Base-by-base conservation (phyloP, 1,140 invertebrate species). In the Hylaeus anthracinus region DNA sequence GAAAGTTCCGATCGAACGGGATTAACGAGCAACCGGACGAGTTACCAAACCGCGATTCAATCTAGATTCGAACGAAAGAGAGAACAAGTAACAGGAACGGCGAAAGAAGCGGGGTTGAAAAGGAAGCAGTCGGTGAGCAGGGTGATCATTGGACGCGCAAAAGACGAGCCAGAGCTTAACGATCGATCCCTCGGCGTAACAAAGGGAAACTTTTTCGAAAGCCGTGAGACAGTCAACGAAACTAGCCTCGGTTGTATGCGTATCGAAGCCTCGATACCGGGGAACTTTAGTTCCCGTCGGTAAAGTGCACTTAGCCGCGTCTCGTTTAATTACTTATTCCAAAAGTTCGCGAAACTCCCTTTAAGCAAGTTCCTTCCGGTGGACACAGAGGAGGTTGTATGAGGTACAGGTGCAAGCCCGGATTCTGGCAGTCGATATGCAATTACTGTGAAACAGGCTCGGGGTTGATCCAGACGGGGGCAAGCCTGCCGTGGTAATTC, bases 251-350 rank as follows among this genome's bases (percentile, higher is more conserved):
- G 56, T 53, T 43, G 41, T 37, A 60, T 71, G 61, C 58, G 76
- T 82, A 81, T 82, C 83, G 82, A 55, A 64, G 2, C 61, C 41
- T 37, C 67, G 82, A 76, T 74, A 72, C 77, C 45, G 45, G 39
- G 70, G 39, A 64, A 85, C 66, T 81, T 85, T 53, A 67, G 81
- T 70, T 72, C 2, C 73, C 86, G 63, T 37, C 37, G 65, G 55
- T 61, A 58, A 83, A 87, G 77, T 88, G 67, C 83, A 76, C 84
- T 89, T 69, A 82, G 55, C 69, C 69, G 41, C 64, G 77, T 77
- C 72, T 75, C 82, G 85, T 73, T 89, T 88, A 89, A 89, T 89
- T 89, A 89, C 81, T 88, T 87, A 87, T 88, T 88, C 85, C 67
- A 41, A 81, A 81, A 87, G 83, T 89, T 80, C 41, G 58, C 65